phyloP scores from a whole-genome alignment of 2,797 vertebrate species.

The Prunella strophiata region DNA sequence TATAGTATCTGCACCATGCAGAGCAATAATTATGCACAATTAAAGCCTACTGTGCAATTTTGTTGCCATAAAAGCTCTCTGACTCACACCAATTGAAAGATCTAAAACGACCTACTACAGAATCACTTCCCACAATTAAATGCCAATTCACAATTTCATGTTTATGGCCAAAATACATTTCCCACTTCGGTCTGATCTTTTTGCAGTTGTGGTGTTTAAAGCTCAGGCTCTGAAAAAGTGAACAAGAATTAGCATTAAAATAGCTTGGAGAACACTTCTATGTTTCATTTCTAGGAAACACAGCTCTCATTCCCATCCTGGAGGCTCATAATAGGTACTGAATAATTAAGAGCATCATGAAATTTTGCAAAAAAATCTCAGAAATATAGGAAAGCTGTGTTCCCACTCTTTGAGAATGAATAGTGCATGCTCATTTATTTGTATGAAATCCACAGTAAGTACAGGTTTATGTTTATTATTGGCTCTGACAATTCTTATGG shows the following conservation, averaged over 20 bases:
- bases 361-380: background rate
- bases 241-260: slow-evolving; percentile 43
- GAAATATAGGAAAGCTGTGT: background rate
- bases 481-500: background rate
- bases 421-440: background rate
- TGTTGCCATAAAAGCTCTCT: slow-evolving; percentile 67
- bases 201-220: slow-evolving; percentile 11
- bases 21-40: slow-evolving; percentile 77
- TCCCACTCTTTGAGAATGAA: background rate
- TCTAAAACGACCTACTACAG: slow-evolving; percentile 35
- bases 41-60: slow-evolving; percentile 76
- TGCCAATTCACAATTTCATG: slow-evolving; percentile 55
- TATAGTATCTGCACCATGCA: slow-evolving; percentile 62
- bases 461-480: background rate
- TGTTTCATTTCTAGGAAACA: slow-evolving; percentile 32
- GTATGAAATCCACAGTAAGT: background rate
- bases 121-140: slow-evolving; percentile 60
- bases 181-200: slow-evolving; percentile 47
- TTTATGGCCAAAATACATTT: slow-evolving; percentile 40
- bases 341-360: slow-evolving; percentile 53
- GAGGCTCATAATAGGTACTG: background rate
- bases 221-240: slow-evolving; percentile 1
- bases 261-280: slow-evolving; percentile 3
- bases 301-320: background rate
- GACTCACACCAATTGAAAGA: slow-evolving; percentile 64